Percentiles rank a stretch among this genome's conserved stretches.
phyloP scores from a whole-genome alignment of 2,113 vertebrate species.

The Seriola aureovittata region DNA sequence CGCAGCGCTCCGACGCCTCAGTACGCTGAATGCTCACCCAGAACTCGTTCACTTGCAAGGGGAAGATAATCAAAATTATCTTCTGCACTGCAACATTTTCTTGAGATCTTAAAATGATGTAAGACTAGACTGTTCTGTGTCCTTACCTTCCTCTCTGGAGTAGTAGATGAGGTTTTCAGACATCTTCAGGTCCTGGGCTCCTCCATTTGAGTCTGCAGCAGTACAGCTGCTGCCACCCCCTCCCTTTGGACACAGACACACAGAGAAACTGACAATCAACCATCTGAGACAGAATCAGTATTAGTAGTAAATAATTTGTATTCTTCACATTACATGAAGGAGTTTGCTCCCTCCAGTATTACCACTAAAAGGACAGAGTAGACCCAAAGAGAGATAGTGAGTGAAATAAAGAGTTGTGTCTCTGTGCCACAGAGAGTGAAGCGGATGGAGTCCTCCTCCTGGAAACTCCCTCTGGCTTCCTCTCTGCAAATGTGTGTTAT shows the following conservation, averaged over 20 bases:
- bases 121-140: not conserved
- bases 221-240: slow-evolving; percentile 60
- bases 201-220: slow-evolving; percentile 69
- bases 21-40: slow-evolving; percentile 93
- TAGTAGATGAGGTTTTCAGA: slow-evolving; percentile 95
- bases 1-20: slow-evolving; percentile 92
- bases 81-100: not conserved
- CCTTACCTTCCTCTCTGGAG: slow-evolving; percentile 92
- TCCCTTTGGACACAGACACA: slow-evolving; percentile 67
- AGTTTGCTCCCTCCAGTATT: not conserved
- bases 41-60: slow-evolving; percentile 88
- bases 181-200: slow-evolving; percentile 89
- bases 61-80: not conserved
- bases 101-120: not conserved
- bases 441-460: slow-evolving; percentile 43
- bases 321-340: not conserved
- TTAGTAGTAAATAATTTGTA: not conserved
- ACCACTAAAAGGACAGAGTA: not conserved
- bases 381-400: not conserved
- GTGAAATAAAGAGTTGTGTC: not conserved
- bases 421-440: slow-evolving; percentile 25
- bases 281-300: not conserved
- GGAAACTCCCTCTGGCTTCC: slow-evolving; percentile 68
- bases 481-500: slow-evolving; percentile 35
- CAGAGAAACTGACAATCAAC: slow-evolving; percentile 9